A percentile compares a stretch with the other conserved stretches of the same genome.
phyloP scores from a whole-genome alignment of 2,797 vertebrate species.

The Xenentodon cancila region DNA sequence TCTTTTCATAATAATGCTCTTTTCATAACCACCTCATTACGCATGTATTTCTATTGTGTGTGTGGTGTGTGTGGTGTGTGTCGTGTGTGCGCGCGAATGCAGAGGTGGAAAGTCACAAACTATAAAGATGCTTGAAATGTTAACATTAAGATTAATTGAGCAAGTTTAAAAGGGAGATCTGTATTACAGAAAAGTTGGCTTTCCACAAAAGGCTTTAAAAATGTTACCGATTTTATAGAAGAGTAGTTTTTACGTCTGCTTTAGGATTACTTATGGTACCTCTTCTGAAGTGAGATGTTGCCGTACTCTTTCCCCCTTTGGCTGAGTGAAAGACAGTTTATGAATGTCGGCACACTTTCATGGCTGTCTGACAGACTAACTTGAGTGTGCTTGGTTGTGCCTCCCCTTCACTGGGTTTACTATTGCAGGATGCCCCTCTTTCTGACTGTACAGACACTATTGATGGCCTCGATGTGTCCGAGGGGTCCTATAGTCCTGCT shows the following conservation, averaged over 20 bases:
- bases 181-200: too few relatives aligned
- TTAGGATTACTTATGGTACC: background rate
- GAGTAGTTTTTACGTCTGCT: conserved; percentile 13
- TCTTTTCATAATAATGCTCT: conserved; percentile 45
- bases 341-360: conserved; percentile 30
- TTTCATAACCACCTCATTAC: conserved; percentile 45
- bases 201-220: too few relatives aligned
- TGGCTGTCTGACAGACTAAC: conserved; percentile 33
- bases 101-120: conserved; percentile 58
- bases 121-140: background rate
- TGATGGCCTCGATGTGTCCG: conserved; percentile 97
- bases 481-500: conserved; percentile 97
- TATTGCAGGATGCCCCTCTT: conserved; percentile 98
- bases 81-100: conserved; percentile 37
- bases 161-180: too few relatives aligned
- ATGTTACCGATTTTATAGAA: background rate
- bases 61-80: background rate
- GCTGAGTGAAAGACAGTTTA: conserved; percentile 41
- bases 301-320: conserved; percentile 63
- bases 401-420: conserved; percentile 93
- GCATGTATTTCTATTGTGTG: conserved; percentile 57
- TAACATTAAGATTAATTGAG: background rate
- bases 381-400: conserved; percentile 81
- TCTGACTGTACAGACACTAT: conserved; percentile 99
- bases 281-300: background rate